Evolutionary conservation across 2,888 invertebrate genomes (phyloP), one percentile per base, ranked within the genome.

Genomic region (Aromia moschata): DNA sequence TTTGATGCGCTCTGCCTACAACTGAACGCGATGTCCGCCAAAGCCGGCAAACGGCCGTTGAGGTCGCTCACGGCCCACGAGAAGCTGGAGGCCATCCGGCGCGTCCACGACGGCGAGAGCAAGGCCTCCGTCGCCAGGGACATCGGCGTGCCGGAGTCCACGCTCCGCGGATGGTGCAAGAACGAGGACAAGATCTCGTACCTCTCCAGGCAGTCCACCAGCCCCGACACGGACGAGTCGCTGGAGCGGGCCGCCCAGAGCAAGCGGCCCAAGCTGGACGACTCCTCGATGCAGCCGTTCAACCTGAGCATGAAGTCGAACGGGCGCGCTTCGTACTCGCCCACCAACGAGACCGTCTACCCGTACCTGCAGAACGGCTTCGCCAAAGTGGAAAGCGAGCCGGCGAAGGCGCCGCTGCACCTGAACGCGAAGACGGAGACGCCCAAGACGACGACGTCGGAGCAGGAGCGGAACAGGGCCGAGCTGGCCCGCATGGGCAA

Each of bases 141-240:
- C 77, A 92, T 93, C 75, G 92, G 92, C 30, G 92, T 93, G 12
- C 93, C 93, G 0, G 93, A 93, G 79, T 93, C 92, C 1, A 93
- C 93, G 5, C 83, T 93, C 11, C 85, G 93, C 1, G 93, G 93
- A 58, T 93, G 93, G 93, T 93, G 93, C 81, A 93, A 93, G 79
- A 91, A 92, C 75, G 92, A 92, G 76, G 93, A 93, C 41, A 62
- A n/a, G 79, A 82, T 88, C 2, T 80, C 89, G 66, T 86, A 88
- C 77, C 87, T 89, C 74, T 89, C 89, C 18, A 84, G 89, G 7
- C 87, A 89, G 72, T 88, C 89, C 40, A n/a, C n/a, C n/a, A 88
- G 88, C 5, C 89, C 89, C 1, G 90, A 90, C 68, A 89, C 89
- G 38, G 85, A 85, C 72, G 86, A 85, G 74, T 84, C 85, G 71